A percentile compares a stretch with the other conserved stretches of the same genome.
Conservation (phyloP, 2,113 vertebrate species). For the Fulica atra region DNA sequence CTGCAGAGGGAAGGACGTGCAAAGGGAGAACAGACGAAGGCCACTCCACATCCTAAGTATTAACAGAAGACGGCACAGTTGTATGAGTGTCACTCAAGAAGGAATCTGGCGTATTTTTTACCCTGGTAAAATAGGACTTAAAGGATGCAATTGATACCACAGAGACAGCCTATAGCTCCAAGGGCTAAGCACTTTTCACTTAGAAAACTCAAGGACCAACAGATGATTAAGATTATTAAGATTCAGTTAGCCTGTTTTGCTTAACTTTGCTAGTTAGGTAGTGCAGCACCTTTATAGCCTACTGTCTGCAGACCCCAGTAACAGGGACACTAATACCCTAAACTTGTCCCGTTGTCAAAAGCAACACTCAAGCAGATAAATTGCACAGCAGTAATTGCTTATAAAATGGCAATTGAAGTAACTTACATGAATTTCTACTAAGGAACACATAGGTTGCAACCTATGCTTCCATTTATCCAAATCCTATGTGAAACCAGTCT, state of each 20-base stretch:
- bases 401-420: constrained; percentile 11
- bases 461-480: constrained; percentile 32
- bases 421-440: constrained; percentile 3
- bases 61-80: background rate
- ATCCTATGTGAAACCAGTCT: constrained; percentile 16
- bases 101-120: background rate
- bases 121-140: constrained; percentile 25
- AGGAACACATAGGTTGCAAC: constrained; percentile 19
- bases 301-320: background rate
- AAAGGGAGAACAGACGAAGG: background rate
- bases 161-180: background rate
- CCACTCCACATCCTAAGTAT: background rate
- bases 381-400: background rate
- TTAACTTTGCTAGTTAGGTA: background rate
- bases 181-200: background rate
- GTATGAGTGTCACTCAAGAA: background rate
- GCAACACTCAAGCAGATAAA: constrained; percentile 22
- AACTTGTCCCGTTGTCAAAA: background rate
- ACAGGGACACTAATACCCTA: background rate
- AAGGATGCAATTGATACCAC: background rate
- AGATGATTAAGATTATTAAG: background rate
- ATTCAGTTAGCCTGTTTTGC: background rate
- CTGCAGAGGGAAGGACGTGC: background rate
- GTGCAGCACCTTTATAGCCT: background rate
- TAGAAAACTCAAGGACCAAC: background rate